These are phyloP conservation scores for Ptilodon capucinus DNA, from an alignment of 2,888 invertebrate genomes.

Conservation along the genomic window DNA sequence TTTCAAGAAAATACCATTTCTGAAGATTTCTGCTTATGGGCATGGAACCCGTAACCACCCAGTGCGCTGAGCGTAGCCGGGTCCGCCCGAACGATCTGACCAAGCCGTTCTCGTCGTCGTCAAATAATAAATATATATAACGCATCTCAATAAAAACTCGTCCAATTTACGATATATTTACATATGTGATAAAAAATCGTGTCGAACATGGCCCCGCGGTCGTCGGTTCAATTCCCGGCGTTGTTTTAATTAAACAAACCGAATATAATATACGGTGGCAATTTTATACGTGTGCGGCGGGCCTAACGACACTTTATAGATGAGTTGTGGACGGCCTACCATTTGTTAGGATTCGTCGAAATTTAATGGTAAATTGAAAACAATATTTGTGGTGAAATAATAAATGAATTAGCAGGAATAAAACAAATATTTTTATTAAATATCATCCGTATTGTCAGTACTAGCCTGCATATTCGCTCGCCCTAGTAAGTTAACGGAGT, in stretches of 20 bases:
- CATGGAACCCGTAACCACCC: too few relatives aligned
- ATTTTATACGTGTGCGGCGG: conserved; percentile 44
- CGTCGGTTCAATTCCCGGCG: conserved; percentile 44
- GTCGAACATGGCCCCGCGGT: conserved; percentile 40
- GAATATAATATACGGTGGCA: conserved; percentile 61
- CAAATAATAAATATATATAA: neutral
- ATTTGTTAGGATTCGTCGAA: conserved; percentile 17
- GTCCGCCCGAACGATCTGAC: too few relatives aligned
- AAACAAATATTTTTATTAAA: too few relatives aligned
- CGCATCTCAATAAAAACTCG: conserved; percentile 13
- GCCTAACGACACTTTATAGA: conserved; percentile 40
- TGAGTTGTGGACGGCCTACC: conserved; percentile 37
- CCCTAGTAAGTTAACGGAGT: too few relatives aligned
- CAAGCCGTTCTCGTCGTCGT: neutral
- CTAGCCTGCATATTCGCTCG: too few relatives aligned
- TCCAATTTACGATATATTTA: conserved; percentile 47
- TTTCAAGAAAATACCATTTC: too few relatives aligned
- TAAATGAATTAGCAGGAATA: neutral
- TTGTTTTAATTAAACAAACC: conserved; percentile 68
- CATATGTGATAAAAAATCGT: conserved; percentile 54
- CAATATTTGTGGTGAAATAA: neutral
- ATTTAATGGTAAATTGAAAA: neutral
- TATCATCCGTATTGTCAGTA: too few relatives aligned
- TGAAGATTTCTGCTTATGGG: too few relatives aligned
- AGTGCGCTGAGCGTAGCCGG: too few relatives aligned